phyloP scores from a whole-genome alignment of 2,113 vertebrate genomes.

The Plestiodon gilberti region DNA sequence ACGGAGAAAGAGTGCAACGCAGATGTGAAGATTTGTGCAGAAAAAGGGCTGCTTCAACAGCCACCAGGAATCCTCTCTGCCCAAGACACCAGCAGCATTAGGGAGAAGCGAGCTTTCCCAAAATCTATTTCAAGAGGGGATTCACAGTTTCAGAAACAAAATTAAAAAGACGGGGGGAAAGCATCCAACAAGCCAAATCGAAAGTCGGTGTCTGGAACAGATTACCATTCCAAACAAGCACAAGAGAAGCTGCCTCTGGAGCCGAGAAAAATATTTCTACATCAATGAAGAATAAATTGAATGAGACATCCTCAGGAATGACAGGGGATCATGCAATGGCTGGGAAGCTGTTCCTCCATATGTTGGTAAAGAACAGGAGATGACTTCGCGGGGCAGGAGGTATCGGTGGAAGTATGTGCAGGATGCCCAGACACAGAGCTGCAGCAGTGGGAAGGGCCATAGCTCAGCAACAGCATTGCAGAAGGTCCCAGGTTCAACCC shows the following conservation, averaged over 20 bases:
- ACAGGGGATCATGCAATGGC: slow-evolving; percentile 26
- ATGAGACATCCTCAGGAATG: slow-evolving; percentile 33
- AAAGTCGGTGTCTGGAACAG: slow-evolving; percentile 22
- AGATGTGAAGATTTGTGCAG: neutral
- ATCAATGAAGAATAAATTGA: slow-evolving; percentile 14
- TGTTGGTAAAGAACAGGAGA: slow-evolving; percentile 7
- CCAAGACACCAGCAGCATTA: no score
- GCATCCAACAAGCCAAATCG: neutral
- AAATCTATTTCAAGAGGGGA: neutral
- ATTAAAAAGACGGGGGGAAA: neutral
- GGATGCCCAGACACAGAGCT: no score
- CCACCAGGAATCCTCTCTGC: neutral
- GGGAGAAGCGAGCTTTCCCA: no score
- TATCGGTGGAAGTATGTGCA: no score
- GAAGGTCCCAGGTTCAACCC: no score
- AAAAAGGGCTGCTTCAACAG: neutral
- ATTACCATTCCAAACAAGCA: slow-evolving; percentile 12
- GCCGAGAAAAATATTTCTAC: slow-evolving; percentile 21
- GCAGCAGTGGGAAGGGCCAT: no score
- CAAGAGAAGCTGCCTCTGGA: slow-evolving; percentile 15
- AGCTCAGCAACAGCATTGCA: no score
- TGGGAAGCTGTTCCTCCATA: slow-evolving; percentile 41
- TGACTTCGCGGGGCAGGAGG: no score
- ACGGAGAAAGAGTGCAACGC: neutral
- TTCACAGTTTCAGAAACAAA: neutral